These are phyloP conservation scores for Cactoblastis cactorum DNA, from an alignment of 2,888 invertebrate species.

Conservation along the genomic window DNA sequence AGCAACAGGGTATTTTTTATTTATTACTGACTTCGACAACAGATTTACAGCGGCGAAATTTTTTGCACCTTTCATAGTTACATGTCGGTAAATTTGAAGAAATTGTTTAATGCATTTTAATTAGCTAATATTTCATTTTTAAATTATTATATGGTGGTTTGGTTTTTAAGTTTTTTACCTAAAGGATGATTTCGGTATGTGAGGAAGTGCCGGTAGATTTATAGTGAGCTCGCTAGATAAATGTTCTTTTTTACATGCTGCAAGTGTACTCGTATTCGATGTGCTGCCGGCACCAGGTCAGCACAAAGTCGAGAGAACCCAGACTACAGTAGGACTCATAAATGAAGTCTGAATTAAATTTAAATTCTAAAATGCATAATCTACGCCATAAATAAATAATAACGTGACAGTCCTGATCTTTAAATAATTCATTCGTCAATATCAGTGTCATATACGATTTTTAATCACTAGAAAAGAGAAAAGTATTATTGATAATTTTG, in stretches of 20 bases:
- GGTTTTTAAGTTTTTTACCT: conserved; percentile 12
- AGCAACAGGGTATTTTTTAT: too few species aligned
- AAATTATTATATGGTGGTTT: conserved; percentile 10
- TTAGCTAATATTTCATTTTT: conserved; percentile 15
- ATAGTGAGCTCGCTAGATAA: conserved; percentile 8
- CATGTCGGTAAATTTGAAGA: conserved; percentile 50
- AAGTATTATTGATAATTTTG: neutral
- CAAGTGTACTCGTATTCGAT: neutral
- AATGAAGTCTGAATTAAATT: too few species aligned
- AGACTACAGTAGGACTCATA: neutral
- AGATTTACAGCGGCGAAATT: too few species aligned
- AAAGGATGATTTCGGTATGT: neutral
- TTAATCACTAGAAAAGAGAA: neutral
- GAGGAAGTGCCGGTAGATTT: conserved; percentile 6
- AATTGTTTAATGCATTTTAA: conserved; percentile 45
- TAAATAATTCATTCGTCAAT: too few species aligned
- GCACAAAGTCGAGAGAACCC: neutral
- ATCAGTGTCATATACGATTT: conserved; percentile 6
- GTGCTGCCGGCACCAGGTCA: conserved; percentile 3
- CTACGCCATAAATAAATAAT: too few species aligned
- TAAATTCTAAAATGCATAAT: too few species aligned
- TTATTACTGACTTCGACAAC: too few species aligned
- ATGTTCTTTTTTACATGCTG: neutral
- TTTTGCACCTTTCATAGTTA: conserved; percentile 48
- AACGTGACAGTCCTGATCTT: too few species aligned